Percentiles rank a stretch among this genome's conserved stretches.
These are phyloP conservation scores for Notothenia coriiceps DNA, from an alignment of 2,113 vertebrate genomes.

Conservation along the genomic window DNA sequence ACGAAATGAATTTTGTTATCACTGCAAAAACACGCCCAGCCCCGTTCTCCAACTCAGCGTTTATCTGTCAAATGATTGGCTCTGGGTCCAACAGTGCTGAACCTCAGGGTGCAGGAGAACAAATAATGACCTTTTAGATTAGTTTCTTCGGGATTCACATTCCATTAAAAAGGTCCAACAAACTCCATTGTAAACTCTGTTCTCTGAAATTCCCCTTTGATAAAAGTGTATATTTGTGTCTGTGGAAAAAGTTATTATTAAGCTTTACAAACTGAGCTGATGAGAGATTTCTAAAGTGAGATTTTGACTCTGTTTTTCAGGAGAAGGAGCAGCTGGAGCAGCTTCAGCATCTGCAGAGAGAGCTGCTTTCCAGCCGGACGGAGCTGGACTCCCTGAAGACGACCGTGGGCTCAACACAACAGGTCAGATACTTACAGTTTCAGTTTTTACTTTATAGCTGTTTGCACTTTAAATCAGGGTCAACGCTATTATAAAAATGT, in stretches of 20 bases:
- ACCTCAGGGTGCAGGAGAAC: background rate
- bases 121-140: background rate
- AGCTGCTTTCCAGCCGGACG: slow-evolving; percentile 88
- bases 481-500: too few species aligned
- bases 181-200: background rate
- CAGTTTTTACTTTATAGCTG: background rate
- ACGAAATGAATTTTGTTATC: background rate
- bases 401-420: slow-evolving; percentile 83
- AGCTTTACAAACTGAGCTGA: background rate
- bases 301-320: slow-evolving; percentile 68
- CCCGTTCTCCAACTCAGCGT: background rate
- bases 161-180: background rate
- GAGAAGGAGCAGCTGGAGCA: slow-evolving; percentile 90
- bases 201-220: background rate
- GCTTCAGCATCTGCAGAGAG: slow-evolving; percentile 89
- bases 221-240: too few species aligned
- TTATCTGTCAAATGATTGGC: background rate
- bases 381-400: slow-evolving; percentile 88
- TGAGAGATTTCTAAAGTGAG: background rate
- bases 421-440: slow-evolving; percentile 79
- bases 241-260: background rate
- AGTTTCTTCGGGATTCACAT: background rate
- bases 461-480: too few species aligned
- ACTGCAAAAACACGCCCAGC: background rate
- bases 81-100: background rate